Conservation (phyloP, 2,113 vertebrate genomes). For the Siniperca knerii region DNA sequence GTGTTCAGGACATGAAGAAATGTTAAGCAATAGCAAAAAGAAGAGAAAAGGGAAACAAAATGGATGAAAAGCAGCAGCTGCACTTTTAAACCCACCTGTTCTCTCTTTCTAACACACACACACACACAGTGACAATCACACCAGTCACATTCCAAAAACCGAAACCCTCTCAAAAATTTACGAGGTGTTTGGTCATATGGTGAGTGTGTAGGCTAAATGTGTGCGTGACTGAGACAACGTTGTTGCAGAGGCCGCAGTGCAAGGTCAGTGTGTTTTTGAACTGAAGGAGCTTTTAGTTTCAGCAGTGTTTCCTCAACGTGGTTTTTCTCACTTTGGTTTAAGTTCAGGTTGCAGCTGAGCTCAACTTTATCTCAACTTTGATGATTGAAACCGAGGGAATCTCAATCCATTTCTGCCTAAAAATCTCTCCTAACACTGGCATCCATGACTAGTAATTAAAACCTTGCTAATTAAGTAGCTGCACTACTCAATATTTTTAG, state of each 20-base stretch:
- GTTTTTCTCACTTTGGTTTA: neutral
- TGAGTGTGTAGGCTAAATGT: conserved; percentile 52
- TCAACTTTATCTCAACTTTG: neutral
- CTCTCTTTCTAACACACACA: neutral
- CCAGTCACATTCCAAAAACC: neutral
- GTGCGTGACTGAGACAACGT: neutral
- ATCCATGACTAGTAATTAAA: neutral
- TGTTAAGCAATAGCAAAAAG: neutral
- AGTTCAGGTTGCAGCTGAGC: neutral
- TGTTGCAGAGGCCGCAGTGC: neutral
- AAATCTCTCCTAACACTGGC: neutral
- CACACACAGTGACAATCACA: neutral
- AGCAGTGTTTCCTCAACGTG: too few relatives aligned
- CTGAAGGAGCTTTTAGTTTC: neutral
- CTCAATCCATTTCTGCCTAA: too few relatives aligned
- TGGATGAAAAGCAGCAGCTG: conserved; percentile 16
- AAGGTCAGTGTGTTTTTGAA: conserved; percentile 48
- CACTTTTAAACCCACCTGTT: conserved; percentile 31
- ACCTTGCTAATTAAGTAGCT: neutral
- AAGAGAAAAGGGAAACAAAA: neutral
- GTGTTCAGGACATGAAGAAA: neutral
- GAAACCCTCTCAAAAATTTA: conserved; percentile 42
- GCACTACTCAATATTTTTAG: too few relatives aligned
- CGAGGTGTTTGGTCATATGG: conserved; percentile 44
- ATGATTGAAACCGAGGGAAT: too few relatives aligned